Percentiles rank a stretch among this genome's conserved stretches.
Conservation (phyloP, 2,113 vertebrate species). For the Nothoprocta perdicaria region DNA sequence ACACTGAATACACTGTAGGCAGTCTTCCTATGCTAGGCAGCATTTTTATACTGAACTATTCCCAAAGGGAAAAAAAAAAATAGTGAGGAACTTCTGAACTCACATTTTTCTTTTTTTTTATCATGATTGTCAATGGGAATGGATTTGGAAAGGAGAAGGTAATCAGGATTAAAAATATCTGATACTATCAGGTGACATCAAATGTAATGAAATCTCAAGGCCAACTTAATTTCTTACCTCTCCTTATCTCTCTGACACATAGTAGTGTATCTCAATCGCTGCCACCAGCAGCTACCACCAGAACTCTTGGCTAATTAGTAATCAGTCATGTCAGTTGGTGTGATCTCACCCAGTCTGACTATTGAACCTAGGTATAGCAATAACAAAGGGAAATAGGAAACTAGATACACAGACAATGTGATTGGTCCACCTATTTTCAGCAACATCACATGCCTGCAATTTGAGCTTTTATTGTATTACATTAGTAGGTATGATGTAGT, state of each 20-base stretch:
- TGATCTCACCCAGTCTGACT: constrained; percentile 59
- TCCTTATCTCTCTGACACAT: constrained; percentile 66
- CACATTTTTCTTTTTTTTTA: constrained; percentile 23
- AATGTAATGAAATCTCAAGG: constrained; percentile 76
- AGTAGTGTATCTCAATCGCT: constrained; percentile 65
- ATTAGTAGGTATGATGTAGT: constrained; percentile 35
- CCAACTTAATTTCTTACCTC: constrained; percentile 72
- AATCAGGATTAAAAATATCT: constrained; percentile 73
- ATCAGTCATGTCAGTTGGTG: constrained; percentile 68
- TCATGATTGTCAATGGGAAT: constrained; percentile 39
- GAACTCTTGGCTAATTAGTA: constrained; percentile 65
- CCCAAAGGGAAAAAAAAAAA: background rate
- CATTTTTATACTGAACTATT: background rate
- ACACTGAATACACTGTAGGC: background rate
- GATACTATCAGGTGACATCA: constrained; percentile 61
- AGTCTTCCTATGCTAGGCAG: background rate
- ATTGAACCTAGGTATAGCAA: constrained; percentile 16
- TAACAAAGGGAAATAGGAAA: constrained; percentile 49
- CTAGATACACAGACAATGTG: background rate
- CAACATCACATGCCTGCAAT: constrained; percentile 1
- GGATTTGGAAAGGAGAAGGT: constrained; percentile 20
- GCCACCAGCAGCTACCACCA: constrained; percentile 56
- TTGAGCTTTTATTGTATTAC: constrained; percentile 58
- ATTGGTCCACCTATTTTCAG: constrained; percentile 29
- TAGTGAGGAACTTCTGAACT: constrained; percentile 8